A percentile compares a stretch with the other conserved stretches of the same genome.
Conservation (phyloP, 2,113 vertebrate species). For the Dicentrarchus labrax region DNA sequence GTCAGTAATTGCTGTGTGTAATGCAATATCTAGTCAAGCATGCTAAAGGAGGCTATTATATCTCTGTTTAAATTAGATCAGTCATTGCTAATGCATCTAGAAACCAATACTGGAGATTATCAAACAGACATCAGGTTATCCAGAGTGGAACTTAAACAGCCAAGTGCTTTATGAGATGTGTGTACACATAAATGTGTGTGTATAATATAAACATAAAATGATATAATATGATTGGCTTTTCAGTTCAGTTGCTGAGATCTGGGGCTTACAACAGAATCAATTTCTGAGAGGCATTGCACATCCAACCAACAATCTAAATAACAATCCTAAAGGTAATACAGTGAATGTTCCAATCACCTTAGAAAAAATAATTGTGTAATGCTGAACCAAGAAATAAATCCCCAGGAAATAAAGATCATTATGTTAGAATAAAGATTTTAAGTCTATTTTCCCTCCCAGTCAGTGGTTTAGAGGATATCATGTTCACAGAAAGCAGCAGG, state of each 20-base stretch:
- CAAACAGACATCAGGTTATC: conserved; percentile 35
- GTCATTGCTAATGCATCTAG: conserved; percentile 40
- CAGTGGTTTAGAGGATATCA: neutral
- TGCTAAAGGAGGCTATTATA: conserved; percentile 32
- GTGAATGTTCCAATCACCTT: neutral
- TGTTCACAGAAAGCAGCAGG: neutral
- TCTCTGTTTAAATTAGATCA: conserved; percentile 48
- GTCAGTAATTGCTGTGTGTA: conserved; percentile 37
- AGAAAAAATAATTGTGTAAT: neutral
- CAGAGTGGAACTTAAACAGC: conserved; percentile 13
- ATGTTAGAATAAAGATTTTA: too few species aligned
- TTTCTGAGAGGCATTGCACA: neutral
- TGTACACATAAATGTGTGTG: too few species aligned
- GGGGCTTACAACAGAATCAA: neutral
- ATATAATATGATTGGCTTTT: neutral
- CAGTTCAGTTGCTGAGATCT: neutral
- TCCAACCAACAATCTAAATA: neutral
- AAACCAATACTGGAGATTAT: conserved; percentile 34
- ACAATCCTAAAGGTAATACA: neutral
- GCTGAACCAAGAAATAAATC: neutral
- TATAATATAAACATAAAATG: too few species aligned
- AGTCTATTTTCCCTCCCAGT: too few species aligned
- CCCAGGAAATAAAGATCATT: neutral
- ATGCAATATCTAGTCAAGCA: conserved; percentile 43
- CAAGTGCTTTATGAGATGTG: neutral